A percentile compares a stretch with the other conserved stretches of the same genome.
phyloP scores from a whole-genome alignment of 2,888 invertebrate genomes.

The Phyllotreta striolata region DNA sequence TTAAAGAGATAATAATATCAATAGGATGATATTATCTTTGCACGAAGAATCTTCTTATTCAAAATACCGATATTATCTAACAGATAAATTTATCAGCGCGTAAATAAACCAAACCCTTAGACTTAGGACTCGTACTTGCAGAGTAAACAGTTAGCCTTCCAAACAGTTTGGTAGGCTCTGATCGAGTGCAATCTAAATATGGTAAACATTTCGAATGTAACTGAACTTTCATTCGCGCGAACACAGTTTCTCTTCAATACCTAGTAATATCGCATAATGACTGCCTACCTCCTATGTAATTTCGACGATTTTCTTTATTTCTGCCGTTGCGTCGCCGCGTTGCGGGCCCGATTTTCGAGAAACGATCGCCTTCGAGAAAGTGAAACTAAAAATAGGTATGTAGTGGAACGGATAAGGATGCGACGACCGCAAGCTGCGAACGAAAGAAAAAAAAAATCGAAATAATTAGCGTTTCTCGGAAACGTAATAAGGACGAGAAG shows the following conservation, averaged over 20 bases:
- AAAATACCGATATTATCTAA: too few relatives aligned
- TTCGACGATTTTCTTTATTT: constrained; percentile 26
- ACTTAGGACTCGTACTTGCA: neutral
- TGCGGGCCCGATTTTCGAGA: constrained; percentile 17
- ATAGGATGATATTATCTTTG: too few relatives aligned
- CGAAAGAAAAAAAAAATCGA: neutral
- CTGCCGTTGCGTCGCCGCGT: constrained; percentile 9
- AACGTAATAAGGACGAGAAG: constrained; percentile 2
- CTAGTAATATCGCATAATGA: constrained; percentile 32
- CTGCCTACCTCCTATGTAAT: constrained; percentile 22
- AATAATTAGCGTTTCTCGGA: constrained; percentile 9
- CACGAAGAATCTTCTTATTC: too few relatives aligned
- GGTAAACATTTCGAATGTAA: constrained; percentile 36
- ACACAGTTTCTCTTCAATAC: constrained; percentile 37
- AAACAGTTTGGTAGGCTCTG: constrained; percentile 32
- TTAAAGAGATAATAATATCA: too few relatives aligned
- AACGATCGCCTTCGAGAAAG: constrained; percentile 22
- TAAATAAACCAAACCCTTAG: too few relatives aligned
- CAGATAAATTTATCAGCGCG: too few relatives aligned
- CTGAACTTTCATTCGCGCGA: constrained; percentile 36
- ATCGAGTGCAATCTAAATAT: constrained; percentile 27
- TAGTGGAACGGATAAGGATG: constrained; percentile 2
- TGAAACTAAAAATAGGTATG: constrained; percentile 16
- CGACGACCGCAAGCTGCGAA: constrained; percentile 11
- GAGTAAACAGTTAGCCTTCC: neutral